Evolutionary conservation across 1,140 invertebrate genomes (phyloP), one percentile per base, ranked within the genome.

Genomic region (Calosoma granatense): DNA sequence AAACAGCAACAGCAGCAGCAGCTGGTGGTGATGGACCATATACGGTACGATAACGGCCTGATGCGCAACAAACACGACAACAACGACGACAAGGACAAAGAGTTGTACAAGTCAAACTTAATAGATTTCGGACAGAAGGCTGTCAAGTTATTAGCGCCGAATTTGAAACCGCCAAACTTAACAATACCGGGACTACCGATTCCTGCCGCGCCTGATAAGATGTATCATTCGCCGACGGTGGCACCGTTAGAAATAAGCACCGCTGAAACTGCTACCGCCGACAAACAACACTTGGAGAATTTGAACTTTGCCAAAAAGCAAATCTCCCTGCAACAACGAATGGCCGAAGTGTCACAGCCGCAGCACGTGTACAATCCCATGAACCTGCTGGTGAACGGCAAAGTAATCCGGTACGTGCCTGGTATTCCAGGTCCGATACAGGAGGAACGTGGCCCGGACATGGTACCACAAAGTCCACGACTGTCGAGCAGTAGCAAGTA

Each of bases 331-430:
- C 56, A 55, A 12, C 57, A 58, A 53, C 43, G 14, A 56, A n/a
- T 22, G 14, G 20, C 14, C 11, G 36, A 17, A 56, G 20, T 22
- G n/a, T 53, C n/a, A 11, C 22, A 20, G 19, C 23, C 53, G 14
- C 22, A 54, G 36, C 65, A 63, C 51, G 20, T 81, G 53, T 87
- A 81, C 65, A 88, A 87, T 71, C 85, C 87, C 0, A 66, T 88
- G 47, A 80, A 78, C 14, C 59, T 81, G 2, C 56, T 77, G 3
- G 74, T 76, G 55, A 78, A 75, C n/a, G 86, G 83, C n/a, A 87
- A 87, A 67, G 70, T 84, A 6, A 86, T 90, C 63, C 86, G 87
- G 2, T 85, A 87, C 69, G 88, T 92, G 2, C 89, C 88, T 1
- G 90, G 89, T 11, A 92, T 92, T 69, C 89, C 89, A 0, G 89